Base-by-base conservation (phyloP, 2,113 vertebrate genomes). In the Tiliqua scincoides region DNA sequence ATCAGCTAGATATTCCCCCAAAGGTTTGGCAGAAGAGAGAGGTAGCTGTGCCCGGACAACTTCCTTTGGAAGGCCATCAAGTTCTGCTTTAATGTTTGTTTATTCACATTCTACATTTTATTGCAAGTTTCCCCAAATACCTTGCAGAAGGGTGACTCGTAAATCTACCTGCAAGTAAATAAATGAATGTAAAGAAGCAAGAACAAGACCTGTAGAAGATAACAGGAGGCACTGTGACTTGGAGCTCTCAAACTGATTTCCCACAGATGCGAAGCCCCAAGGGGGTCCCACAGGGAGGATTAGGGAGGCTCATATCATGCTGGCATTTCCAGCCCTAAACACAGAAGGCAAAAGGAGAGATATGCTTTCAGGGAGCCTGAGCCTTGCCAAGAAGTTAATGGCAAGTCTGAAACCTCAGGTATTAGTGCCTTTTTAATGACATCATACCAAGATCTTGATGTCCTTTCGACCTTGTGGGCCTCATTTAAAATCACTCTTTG, bases 61-160 rank as follows among this genome's bases (percentile, higher is more conserved):
- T 11, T 85, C 17, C 52, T 59, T 78, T 68, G 77, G 54, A 57
- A 68, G 17, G 15, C 62, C 30, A 12, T 43, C 57, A 20, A 40
- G 52, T 37, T 54, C 48, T 78, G 48, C 54, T 85, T 57, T 77
- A 85, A 54, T 76, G 35, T 68, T 85, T 43, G n/a, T 57, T 85
- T 68, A 68, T 85, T 70, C 74, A 77, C 27, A 57, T 70, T 78
- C 57, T 78, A 59, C 63, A 57, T 12, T 57, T 57, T 57, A 57
- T 57, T 57, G 14, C 54, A 57, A 57, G 10, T 57, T 12, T 57
- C 54, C 54, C 54, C 67, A 48, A 77, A 67, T 74, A 14, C 52
- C 57, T 85, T 59, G 63, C 40, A 30, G 17, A 68, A 78, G 54
- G 48, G 59, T 68, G 74, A 78, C 61, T 67, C 63, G 57, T 67